Base-by-base conservation (phyloP, 2,797 vertebrate genomes). In the Cottoperca gobio region DNA sequence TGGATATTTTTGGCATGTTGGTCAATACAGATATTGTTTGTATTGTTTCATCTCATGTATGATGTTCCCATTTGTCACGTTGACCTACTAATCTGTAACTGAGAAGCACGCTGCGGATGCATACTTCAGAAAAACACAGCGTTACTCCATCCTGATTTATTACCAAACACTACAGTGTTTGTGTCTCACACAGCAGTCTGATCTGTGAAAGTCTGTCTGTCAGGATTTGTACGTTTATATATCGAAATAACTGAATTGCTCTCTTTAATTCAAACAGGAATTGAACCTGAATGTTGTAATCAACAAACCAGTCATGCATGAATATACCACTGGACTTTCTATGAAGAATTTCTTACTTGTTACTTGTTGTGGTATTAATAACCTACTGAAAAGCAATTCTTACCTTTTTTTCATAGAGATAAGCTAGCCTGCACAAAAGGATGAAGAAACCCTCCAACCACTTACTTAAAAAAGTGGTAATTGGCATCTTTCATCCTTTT, bases 51-150 rank as follows among this genome's bases (percentile, higher is more conserved):
- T 71, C 55, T 64, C 24, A 49, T 74, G 16, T 53, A 9, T 73
- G 35, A 72, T 50, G 23, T 54, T 80, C 69, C 43, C 57, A 45
- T 7, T 48, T 66, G 58, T 23, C 8, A 14, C 67, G 61, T 1
- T 72, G 61, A 84, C 68, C 67, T 70, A 74, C 19, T 68, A 72
- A 82, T 78, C 24, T 70, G 35, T 13, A 33, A 40, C 70, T 33
- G 64, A 70, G 69, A 48, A 14, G 19, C 59, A 21, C 1, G 8
- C 12, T 16, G 54, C 28, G 57, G 65, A 79, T 65, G 10, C 35
- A 40, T 23, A 23, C 49, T 24, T 65, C 26, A 2, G 24, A 21
- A 60, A 79, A 61, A 43, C 59, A 17, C 23, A 3, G 28, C 57
- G 64, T 53, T 48, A 52, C 28, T 23, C 16, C 4, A 0, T 50